Evolutionary conservation across 2,888 invertebrate genomes (phyloP), one percentile per base, ranked within the genome.

Genomic region (Stenotaenia linearis): DNA sequence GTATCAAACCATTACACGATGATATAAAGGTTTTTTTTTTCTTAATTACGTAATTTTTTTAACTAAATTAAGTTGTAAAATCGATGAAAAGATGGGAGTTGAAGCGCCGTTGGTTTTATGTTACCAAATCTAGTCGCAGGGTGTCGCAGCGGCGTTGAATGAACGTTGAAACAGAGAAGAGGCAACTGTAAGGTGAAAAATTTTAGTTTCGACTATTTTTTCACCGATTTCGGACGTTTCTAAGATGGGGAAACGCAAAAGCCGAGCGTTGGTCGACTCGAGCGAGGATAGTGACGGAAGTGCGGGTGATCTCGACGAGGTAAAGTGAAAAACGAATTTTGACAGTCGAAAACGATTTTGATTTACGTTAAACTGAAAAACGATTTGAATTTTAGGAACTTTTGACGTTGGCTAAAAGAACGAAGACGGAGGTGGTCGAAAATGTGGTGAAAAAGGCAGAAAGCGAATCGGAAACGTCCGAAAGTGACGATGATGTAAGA

Each of bases 301-400:
- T 82, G 90, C 91, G 82, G 93, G 93, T 79, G 94, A 95, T 88
- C 89, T 94, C 85, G 94, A 94, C 87, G 92, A 93, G 84, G 95
- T 95, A 89, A 91, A 92, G 89, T 35, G 30, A 1, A 77, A 61
- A 74, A 74, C 21, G 50, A 28, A 0, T 79, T 32, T 77, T 78
- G 77, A 5, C 35, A 25, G 5, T 32, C 18, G 61, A 12, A 56
- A 23, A 56, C n/a, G n/a, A 56, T 18, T 18, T 56, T 4, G 75
- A n/a, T 7, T 18, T 23, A 23, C 10, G 9, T 18, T 12, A 28
- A 75, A 32, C 30, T n/a, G n/a, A n/a, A n/a, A 10, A 28, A 30
- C 28, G 28, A 78, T 40, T 75, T 32, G 0, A n/a, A 21, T 5
- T 28, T 28, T 85, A 95, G 94, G 94, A 94, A 88, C 90, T 95